Conservation (phyloP, 2,888 invertebrate species). For the Seira musarum region DNA sequence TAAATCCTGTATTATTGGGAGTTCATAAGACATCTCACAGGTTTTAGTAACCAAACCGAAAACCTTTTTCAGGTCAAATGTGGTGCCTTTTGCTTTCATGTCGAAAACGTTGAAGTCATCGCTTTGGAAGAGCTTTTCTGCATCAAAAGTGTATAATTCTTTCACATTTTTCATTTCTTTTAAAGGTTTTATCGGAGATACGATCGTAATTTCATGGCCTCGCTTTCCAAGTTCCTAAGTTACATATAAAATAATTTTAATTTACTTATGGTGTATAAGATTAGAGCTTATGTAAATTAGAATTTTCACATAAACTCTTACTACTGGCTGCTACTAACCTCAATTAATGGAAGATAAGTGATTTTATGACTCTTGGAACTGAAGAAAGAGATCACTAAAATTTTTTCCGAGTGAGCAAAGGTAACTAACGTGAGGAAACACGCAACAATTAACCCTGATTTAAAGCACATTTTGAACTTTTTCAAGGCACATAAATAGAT, state of each 20-base stretch:
- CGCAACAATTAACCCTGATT: neutral
- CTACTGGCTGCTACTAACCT: too few relatives aligned
- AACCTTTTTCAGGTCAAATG: too few relatives aligned
- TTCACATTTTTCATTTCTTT: conserved; percentile 72
- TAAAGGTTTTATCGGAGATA: conserved; percentile 73
- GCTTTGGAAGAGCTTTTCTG: conserved; percentile 12
- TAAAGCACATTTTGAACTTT: neutral
- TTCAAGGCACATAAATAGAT: neutral
- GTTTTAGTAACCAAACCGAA: too few relatives aligned
- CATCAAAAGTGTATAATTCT: conserved; percentile 59
- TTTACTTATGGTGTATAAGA: too few relatives aligned
- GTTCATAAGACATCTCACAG: too few relatives aligned
- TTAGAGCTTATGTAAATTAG: too few relatives aligned
- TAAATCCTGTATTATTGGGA: too few relatives aligned
- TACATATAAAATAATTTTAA: too few relatives aligned
- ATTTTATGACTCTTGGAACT: conserved; percentile 75
- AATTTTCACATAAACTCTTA: too few relatives aligned
- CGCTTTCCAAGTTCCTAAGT: conserved; percentile 74
- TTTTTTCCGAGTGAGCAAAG: conserved; percentile 69
- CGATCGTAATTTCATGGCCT: conserved; percentile 76
- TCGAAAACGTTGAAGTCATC: too few relatives aligned
- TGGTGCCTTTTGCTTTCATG: too few relatives aligned
- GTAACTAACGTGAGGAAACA: too few relatives aligned
- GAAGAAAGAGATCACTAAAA: conserved; percentile 74
- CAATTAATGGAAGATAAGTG: conserved; percentile 73